phyloP scores from a whole-genome alignment of 2,113 vertebrate species.

The Oryzias woworae region DNA sequence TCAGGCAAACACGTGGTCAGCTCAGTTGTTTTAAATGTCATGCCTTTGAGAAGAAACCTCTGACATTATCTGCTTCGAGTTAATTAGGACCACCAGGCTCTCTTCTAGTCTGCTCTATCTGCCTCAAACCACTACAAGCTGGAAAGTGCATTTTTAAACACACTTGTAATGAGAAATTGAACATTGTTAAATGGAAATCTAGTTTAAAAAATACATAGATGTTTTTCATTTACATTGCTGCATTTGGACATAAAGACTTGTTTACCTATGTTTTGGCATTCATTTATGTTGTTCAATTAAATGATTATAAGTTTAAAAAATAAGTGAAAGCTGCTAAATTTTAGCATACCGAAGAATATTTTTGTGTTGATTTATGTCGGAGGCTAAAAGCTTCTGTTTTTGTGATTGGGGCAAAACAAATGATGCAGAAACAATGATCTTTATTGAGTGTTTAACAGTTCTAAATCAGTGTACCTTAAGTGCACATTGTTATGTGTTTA shows the following conservation, averaged over 20 bases:
- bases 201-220: no score
- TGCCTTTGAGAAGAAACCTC: constrained; percentile 58
- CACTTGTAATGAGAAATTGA: no score
- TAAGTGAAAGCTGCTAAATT: no score
- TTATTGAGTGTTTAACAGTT: constrained; percentile 3
- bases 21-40: constrained; percentile 75
- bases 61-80: constrained; percentile 64
- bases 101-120: constrained; percentile 25
- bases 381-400: background rate
- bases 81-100: constrained; percentile 50
- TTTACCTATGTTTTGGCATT: no score
- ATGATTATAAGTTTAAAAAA: no score
- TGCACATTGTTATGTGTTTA: constrained; percentile 25
- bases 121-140: constrained; percentile 17
- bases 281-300: no score
- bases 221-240: no score
- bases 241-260: no score
- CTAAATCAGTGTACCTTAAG: constrained; percentile 14
- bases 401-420: background rate
- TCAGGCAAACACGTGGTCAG: constrained; percentile 59
- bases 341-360: no score
- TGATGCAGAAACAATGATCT: background rate
- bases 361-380: no score
- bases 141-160: constrained; percentile 3
- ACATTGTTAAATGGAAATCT: no score